These are phyloP conservation scores for Pterocles burchelli DNA, from an alignment of 2,113 vertebrate genomes.

Conservation along the genomic window DNA sequence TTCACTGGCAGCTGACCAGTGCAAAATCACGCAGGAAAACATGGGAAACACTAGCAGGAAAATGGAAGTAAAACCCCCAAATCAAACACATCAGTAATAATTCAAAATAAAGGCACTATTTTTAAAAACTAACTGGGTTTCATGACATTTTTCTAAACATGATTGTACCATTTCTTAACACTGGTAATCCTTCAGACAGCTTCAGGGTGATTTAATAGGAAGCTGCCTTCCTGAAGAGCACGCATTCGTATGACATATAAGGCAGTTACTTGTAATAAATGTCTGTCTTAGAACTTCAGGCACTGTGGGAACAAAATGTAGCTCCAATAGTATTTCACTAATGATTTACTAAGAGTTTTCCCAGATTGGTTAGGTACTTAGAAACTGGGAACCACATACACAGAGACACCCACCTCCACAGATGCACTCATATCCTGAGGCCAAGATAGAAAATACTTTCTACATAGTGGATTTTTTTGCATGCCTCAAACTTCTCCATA, in stretches of 20 bases:
- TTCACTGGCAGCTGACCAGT: not conserved
- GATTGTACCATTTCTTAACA: not conserved
- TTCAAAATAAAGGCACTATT: not conserved
- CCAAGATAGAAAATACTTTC: not conserved
- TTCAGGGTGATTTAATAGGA: not conserved
- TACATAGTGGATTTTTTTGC: not conserved
- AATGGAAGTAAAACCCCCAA: not conserved
- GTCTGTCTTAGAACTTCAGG: not conserved
- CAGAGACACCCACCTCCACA: not conserved
- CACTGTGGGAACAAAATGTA: not conserved
- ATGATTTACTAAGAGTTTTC: not conserved
- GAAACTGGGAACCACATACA: not conserved
- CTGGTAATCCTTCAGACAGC: not conserved
- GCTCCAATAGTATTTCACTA: not conserved
- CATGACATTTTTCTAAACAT: not conserved
- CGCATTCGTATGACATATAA: accelerated
- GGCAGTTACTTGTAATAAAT: not conserved
- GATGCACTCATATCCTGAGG: not conserved
- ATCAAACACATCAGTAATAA: not conserved
- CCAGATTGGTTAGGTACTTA: not conserved
- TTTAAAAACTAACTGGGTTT: not conserved
- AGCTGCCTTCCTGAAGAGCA: not conserved
- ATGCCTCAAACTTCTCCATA: not conserved
- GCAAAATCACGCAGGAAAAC: not conserved
- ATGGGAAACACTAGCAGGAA: not conserved